Percentiles rank a stretch among this genome's conserved stretches.
These are phyloP conservation scores for Tenualosa ilisha DNA, from an alignment of 2,797 vertebrate genomes.

Conservation along the genomic window DNA sequence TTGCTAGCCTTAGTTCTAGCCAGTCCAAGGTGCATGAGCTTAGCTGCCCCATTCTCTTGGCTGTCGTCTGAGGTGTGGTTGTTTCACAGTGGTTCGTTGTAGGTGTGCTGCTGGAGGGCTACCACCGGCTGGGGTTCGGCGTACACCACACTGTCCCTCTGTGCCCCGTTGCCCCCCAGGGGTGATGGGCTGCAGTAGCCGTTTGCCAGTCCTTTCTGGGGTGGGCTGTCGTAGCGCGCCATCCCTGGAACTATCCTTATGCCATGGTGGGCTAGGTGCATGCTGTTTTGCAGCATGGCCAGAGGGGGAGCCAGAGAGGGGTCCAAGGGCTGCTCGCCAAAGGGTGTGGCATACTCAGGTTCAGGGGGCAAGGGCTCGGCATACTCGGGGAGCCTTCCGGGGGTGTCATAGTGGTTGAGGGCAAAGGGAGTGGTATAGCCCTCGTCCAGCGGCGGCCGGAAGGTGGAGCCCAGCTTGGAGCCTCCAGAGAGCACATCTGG, in stretches of 20 bases:
- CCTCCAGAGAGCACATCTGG: slow-evolving; percentile 66
- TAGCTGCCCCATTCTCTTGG: background rate
- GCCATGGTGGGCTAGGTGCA: background rate
- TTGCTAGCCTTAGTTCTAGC: background rate
- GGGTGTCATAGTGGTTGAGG: slow-evolving; percentile 77
- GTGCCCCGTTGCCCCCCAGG: slow-evolving; percentile 35
- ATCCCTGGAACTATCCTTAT: background rate
- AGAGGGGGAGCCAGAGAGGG: background rate
- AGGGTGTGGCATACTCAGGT: slow-evolving; percentile 85
- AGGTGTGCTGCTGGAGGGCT: slow-evolving; percentile 46
- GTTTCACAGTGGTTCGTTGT: slow-evolving; percentile 58
- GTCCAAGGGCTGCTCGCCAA: slow-evolving; percentile 69
- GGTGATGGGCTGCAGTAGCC: slow-evolving; percentile 73
- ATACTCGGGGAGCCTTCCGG: slow-evolving; percentile 77
- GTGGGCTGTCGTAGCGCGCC: slow-evolving; percentile 74
- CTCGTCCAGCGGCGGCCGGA: slow-evolving; percentile 73
- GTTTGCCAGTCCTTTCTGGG: slow-evolving; percentile 67
- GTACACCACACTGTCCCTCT: slow-evolving; percentile 54
- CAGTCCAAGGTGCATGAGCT: background rate
- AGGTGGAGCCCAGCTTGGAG: slow-evolving; percentile 77
- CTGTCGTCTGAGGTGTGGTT: background rate
- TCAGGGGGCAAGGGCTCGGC: slow-evolving; percentile 80
- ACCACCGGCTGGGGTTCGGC: slow-evolving; percentile 58
- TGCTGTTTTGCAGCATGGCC: slow-evolving; percentile 22
- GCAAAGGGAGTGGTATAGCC: slow-evolving; percentile 81